These are phyloP conservation scores for Zaprionus gabonicus DNA, from an alignment of 1,140 invertebrate species.

Conservation along the genomic window DNA sequence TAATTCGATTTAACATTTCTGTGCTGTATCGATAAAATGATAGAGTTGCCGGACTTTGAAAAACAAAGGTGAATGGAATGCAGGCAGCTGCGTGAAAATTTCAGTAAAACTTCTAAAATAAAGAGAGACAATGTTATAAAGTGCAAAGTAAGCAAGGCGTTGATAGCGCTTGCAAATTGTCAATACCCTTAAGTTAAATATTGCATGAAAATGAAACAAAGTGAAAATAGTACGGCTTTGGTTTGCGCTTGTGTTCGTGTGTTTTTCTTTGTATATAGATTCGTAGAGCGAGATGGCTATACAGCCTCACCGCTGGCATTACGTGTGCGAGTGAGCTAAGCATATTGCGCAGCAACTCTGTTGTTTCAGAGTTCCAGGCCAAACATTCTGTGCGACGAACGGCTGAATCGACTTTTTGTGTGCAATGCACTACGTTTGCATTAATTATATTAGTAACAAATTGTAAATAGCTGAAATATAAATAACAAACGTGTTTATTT, in stretches of 20 bases:
- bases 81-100: slow-evolving; percentile 61
- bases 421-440: slow-evolving; percentile 59
- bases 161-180: slow-evolving; percentile 12
- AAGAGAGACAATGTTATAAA: slow-evolving; percentile 54
- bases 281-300: slow-evolving; percentile 58
- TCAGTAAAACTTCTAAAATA: slow-evolving; percentile 48
- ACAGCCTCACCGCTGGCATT: slow-evolving; percentile 33
- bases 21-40: slow-evolving; percentile 9
- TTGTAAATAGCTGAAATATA: slow-evolving; percentile 53
- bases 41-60: slow-evolving; percentile 44
- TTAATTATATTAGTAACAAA: slow-evolving; percentile 71
- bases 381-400: slow-evolving; percentile 69
- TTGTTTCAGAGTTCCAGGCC: slow-evolving; percentile 78
- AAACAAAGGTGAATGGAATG: slow-evolving; percentile 52
- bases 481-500: slow-evolving; percentile 19
- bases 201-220: slow-evolving; percentile 51
- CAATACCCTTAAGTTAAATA: slow-evolving; percentile 24
- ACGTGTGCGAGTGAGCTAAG: slow-evolving; percentile 60
- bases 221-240: slow-evolving; percentile 77
- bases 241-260: slow-evolving; percentile 54
- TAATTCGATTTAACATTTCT: not conserved
- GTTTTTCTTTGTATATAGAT: slow-evolving; percentile 79
- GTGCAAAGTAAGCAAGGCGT: slow-evolving; percentile 59
- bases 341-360: slow-evolving; percentile 58
- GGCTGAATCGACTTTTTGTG: slow-evolving; percentile 77